Evolutionary conservation across 2,797 vertebrate species (phyloP), one percentile per base, ranked within the genome.

Genomic region (Neostethus bicornis): DNA sequence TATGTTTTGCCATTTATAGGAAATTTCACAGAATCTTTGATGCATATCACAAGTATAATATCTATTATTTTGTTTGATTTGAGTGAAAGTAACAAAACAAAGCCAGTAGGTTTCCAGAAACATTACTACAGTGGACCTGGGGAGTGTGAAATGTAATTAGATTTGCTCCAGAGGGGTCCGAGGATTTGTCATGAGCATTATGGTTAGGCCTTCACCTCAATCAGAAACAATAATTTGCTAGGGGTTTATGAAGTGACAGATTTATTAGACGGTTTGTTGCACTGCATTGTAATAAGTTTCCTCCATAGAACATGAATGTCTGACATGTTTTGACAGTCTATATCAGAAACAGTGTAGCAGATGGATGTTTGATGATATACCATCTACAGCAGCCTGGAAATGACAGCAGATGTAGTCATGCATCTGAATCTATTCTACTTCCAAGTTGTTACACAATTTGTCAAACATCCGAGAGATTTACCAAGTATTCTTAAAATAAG

Each of bases 121-220:
- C 52, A 55, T 53, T 63, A 62, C 61, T 57, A 53, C 47, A 42
- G 50, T 55, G 51, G 21, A 21, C 21, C 1, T 2, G 58, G 42
- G 47, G 39, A 51, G 47, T 14, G n/a, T 25, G 41, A 9, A 32
- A 63, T 59, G 43, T 71, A 70, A 79, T 77, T 64, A 66, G 31
- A 13, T 71, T 54, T 49, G 29, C 51, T 56, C 54, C 34, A 21
- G 20, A 68, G 70, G 45, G 48, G 54, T 66, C 45, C 66, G 39
- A 50, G 47, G 66, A 57, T 75, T 65, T 68, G 51, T 68, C 32
- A 63, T 16, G 25, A 28, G 34, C 14, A 2, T 66, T 37, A 67
- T n/a, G 43, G 34, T 31, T 35, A 52, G 63, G 44, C 28, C 45
- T 41, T 29, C 38, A 66, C 55, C 47, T 76, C 64, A 28, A 55